These are phyloP conservation scores for Agrochola litura DNA, from an alignment of 2,888 invertebrate species.

Conservation along the genomic window DNA sequence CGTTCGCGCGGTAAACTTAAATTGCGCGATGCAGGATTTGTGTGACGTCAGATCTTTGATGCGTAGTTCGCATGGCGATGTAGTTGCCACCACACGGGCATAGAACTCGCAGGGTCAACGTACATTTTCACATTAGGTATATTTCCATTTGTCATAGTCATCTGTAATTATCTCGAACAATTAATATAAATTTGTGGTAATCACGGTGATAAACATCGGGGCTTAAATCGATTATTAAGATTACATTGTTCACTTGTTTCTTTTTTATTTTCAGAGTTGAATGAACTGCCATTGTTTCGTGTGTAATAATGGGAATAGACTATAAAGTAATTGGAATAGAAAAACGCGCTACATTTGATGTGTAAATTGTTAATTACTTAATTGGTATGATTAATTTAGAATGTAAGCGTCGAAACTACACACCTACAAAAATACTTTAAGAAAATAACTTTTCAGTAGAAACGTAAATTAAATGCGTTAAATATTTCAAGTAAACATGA, in stretches of 20 bases:
- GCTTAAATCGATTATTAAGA: slow-evolving; percentile 56
- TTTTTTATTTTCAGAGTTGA: slow-evolving; percentile 55
- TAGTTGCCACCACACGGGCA: no score
- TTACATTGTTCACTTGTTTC: slow-evolving; percentile 53
- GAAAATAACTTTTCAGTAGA: slow-evolving; percentile 9
- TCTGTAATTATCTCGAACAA: slow-evolving; percentile 42
- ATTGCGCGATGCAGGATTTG: no score
- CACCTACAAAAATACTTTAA: neutral
- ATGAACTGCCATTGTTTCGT: slow-evolving; percentile 57
- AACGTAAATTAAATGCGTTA: neutral
- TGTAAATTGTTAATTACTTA: slow-evolving; percentile 42
- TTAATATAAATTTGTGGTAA: slow-evolving; percentile 41
- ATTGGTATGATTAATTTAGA: slow-evolving; percentile 50
- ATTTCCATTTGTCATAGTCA: slow-evolving; percentile 13
- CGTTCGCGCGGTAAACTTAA: no score
- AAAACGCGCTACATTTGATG: slow-evolving; percentile 26
- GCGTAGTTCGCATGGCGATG: no score
- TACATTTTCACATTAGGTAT: neutral
- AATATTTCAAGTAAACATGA: neutral
- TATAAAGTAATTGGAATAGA: slow-evolving; percentile 31
- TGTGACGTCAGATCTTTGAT: no score
- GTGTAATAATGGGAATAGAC: slow-evolving; percentile 43
- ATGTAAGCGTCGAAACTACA: neutral
- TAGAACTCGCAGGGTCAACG: slow-evolving; percentile 4
- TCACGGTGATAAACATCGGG: slow-evolving; percentile 50